Evolutionary conservation across 2,113 vertebrate species (phyloP).

Genomic region (Sylvilagus bachmani): DNA sequence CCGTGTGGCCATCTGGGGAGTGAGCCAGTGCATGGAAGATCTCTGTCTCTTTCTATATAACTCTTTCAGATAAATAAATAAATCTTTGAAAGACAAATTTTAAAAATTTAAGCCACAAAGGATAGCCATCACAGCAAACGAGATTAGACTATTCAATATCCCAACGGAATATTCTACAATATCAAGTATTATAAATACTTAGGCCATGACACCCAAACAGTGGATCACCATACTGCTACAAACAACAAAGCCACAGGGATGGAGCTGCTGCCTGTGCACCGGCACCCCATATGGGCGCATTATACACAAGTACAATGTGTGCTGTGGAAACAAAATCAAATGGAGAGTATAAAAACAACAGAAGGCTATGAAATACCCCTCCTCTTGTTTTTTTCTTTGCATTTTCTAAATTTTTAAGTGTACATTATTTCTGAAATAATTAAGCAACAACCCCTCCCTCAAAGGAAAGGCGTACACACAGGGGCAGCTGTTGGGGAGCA

Average conservation of each 20-base stretch:
- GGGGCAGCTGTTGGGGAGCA: neutral
- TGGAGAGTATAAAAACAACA: neutral
- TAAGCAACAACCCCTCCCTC: neutral
- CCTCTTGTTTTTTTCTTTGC: neutral
- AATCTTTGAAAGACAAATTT: too few relatives aligned
- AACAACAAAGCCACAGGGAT: neutral
- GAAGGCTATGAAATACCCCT: neutral
- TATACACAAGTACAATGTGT: accelerated
- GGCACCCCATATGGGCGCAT: too few relatives aligned
- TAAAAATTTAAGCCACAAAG: neutral
- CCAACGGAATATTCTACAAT: neutral
- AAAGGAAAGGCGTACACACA: neutral
- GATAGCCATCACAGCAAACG: neutral
- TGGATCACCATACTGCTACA: neutral
- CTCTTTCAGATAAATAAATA: too few relatives aligned
- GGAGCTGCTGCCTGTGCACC: neutral
- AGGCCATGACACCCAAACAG: neutral
- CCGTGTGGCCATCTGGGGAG: too few relatives aligned
- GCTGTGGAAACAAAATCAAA: neutral
- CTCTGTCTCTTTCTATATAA: too few relatives aligned
- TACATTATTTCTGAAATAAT: neutral
- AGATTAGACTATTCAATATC: neutral
- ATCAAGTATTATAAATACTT: too few relatives aligned
- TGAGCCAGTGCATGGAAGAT: too few relatives aligned
- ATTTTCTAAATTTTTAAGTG: neutral